Evolutionary conservation across 2,888 invertebrate species (phyloP), one percentile per base, ranked within the genome.

Genomic region (Trichogramma evanescens): DNA sequence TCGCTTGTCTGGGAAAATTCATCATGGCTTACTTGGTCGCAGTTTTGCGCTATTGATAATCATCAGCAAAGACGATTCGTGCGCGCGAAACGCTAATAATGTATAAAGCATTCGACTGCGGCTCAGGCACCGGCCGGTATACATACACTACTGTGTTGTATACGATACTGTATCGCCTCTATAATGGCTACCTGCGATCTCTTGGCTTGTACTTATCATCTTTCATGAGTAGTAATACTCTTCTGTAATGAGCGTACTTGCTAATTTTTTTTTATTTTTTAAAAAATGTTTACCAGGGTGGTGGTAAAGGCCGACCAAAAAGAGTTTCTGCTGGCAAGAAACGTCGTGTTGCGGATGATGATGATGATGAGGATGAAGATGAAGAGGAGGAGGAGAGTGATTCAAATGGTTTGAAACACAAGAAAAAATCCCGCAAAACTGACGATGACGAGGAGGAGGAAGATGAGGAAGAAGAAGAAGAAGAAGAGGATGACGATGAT

Each of bases 331-430:
- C 67, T 7, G 71, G 73, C n/a, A 78, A 77, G 64, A 78, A 78
- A 45, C 70, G 77, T 46, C 71, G 77, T 53, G 76, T 77, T 59
- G 74, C 75, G 3, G 77, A 77, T 61, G 76, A 76, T 41, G 76
- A 76, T 13, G 74, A 75, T 4, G 74, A 75, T 2, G 76, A 76
- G 5, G 76, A 76, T 6, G 74, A 71, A 6, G 72, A 73, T 6
- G 72, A 73, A 0, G 74, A 73, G 1, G 74, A 74, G 7, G 75
- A 74, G 3, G 74, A 74, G 8, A 75, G 74, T 6, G 76, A 76
- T 0, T 77, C 76, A 9, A 76, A 77, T 6, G 77, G 76, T 0
- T 75, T 74, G 1, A 75, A 76, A 38, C 73, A 74, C 7, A 75
- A 76, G 64, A 74, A 73, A 5, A 75, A 76, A 59, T 67, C 72